Base-by-base conservation (phyloP, 2,888 invertebrate species). In the Noctua comes region DNA sequence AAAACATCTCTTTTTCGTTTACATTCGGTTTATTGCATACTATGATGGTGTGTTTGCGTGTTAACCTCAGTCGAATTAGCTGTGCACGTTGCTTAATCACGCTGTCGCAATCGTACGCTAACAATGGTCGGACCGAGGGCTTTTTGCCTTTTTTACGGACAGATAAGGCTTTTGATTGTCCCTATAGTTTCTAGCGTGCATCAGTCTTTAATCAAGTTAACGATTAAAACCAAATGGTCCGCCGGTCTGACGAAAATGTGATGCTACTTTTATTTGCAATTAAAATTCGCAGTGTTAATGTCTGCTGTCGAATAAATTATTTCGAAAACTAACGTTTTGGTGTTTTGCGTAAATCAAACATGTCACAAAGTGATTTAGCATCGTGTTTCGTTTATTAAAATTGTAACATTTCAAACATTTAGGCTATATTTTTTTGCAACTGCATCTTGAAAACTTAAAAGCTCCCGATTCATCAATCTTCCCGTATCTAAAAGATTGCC, bases 1-100 rank as follows among this genome's bases (percentile, higher is more conserved):
- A 83, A 88, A 90, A 93, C 90, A 89, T 92, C 92, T 94, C 91
- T 90, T 93, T 92, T 88, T 86, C 87, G 83, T 90, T 90, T 89
- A 84, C 90, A 90, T 91, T 91, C 88, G 86, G 84, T 91, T 91
- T 91, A 75, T 90, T 91, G 85, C 88, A 85, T 80, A 82, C 83
- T 81, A 89, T 94, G 95, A 95, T 95, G 93, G 93, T 91, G 89
- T 87, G 90, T 91, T 95, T 93, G 95, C 95, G 95, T 95, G 95
- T 91, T 89, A 85, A 88, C 88, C 89, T 88, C 90, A 87, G 90
- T 92, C 92, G 91, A 95, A 95, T 95, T 95, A 95, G 94, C 93
- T 86, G 90, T 85, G 92, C 92, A 89, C 90, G 91, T 90, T 90
- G 88, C 87, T 90, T 93, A 95, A 95, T 95, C 94, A 91, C 89